Base-by-base conservation (phyloP, 2,888 invertebrate genomes). In the Rhaphigaster nebulosa region DNA sequence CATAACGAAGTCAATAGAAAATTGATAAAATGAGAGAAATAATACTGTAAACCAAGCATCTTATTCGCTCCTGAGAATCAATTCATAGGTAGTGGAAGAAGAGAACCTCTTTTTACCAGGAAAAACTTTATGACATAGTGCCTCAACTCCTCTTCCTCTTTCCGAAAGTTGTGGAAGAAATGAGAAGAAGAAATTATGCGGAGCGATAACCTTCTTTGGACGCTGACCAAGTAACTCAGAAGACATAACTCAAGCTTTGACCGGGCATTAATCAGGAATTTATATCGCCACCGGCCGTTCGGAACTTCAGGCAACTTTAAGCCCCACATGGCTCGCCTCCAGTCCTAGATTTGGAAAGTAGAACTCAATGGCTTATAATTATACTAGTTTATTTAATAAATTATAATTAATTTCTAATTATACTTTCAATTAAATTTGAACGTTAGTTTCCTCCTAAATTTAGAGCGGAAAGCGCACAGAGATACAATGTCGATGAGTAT, bases 151-250 rank as follows among this genome's bases (percentile, higher is more conserved):
- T 12, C 65, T 18, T 5, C 8, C 65, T n/a, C 84, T 23, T 10
- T n/a, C 34, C 20, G 2, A 76, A 84, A 84, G 84, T 84, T 50
- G 84, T 6, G n/a, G 26, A 50, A 84, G 84, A 84, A 84, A 84
- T n/a, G 84, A 84, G n/a, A 34, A 50, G 80, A 45, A 80, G 45
- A 84, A 84, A 84, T 84, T 84, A 84, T 84, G 84, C 84, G 84
- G 84, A 45, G 45, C 45, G 84, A 84, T 84, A 84, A 84, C 45
- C 45, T 41, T 23, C 84, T 76, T 84, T 84, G 84, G 84, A 84
- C 41, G 84, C 84, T 84, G 84, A 84, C 84, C 84, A 84, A 84
- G 84, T 41, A 84, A 84, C 84, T 84, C 45, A 8, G 41, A n/a
- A n/a, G n/a, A 26, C 45, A 84, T 84, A 84, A n/a, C 45, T 84